A percentile compares a stretch with the other conserved stretches of the same genome.
phyloP scores from a whole-genome alignment of 1,140 invertebrate genomes.

The Leptestheria dahalacensis region DNA sequence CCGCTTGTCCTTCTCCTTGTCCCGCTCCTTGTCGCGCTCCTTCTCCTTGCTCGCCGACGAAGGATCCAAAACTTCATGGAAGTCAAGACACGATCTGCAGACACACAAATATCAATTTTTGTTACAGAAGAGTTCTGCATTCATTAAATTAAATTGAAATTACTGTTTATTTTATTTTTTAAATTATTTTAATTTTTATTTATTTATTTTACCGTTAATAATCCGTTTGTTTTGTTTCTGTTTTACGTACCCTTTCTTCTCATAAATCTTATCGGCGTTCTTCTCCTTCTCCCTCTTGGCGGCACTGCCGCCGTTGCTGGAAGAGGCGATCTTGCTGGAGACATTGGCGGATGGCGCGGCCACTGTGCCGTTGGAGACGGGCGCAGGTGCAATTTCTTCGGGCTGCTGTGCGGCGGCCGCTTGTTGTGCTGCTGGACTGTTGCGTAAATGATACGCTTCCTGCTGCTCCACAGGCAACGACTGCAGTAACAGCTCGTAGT shows the following conservation, averaged over 20 bases:
- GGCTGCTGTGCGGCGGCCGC: not conserved
- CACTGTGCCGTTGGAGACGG: slow-evolving; percentile 1
- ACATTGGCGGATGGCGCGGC: not conserved
- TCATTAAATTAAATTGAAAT: not conserved
- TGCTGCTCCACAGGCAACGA: slow-evolving; percentile 54
- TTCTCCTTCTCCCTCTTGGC: slow-evolving; percentile 7
- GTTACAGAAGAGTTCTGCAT: not conserved
- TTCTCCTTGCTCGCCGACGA: slow-evolving; percentile 2
- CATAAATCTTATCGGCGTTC: slow-evolving; percentile 5
- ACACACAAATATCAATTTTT: not conserved
- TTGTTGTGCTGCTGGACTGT: slow-evolving; percentile 28
- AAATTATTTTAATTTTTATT: too few relatives aligned
- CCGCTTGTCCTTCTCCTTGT: slow-evolving; percentile 38
- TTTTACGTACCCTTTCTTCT: slow-evolving; percentile 10
- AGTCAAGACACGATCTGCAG: slow-evolving; percentile 11
- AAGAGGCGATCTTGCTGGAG: slow-evolving; percentile 3
- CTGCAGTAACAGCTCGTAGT: slow-evolving; percentile 78
- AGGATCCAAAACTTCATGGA: slow-evolving; percentile 12
- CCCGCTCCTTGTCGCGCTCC: slow-evolving; percentile 8
- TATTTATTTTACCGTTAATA: too few relatives aligned
- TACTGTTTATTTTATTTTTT: not conserved
- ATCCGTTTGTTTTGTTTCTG: too few relatives aligned
- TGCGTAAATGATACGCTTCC: slow-evolving; percentile 26
- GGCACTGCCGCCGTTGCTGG: not conserved
- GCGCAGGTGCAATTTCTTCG: not conserved